Evolutionary conservation across 2,888 invertebrate species (phyloP).

Genomic region (Rhodophaea formosa): DNA sequence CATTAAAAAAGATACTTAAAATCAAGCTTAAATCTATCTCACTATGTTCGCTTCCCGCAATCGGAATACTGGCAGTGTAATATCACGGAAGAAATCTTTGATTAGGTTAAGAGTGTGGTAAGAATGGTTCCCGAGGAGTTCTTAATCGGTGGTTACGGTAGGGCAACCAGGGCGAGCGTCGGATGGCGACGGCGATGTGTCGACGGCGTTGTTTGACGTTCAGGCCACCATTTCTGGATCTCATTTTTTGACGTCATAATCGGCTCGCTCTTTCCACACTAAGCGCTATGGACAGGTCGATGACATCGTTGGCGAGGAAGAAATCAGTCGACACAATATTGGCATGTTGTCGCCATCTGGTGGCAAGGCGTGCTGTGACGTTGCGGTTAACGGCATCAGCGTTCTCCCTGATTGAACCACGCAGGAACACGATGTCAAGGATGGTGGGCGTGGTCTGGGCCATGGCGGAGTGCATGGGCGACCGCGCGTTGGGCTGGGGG

Average conservation of each 20-base stretch:
- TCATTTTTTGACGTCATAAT: slow-evolving; percentile 64
- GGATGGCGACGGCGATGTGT: slow-evolving; percentile 31
- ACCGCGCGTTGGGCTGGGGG: slow-evolving; percentile 60
- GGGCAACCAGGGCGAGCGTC: slow-evolving; percentile 56
- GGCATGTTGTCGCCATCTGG: slow-evolving; percentile 84
- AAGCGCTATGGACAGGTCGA: slow-evolving; percentile 83
- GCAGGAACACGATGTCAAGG: slow-evolving; percentile 81
- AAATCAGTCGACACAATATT: slow-evolving; percentile 89
- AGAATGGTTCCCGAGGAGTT: slow-evolving; percentile 37
- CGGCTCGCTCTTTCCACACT: slow-evolving; percentile 63
- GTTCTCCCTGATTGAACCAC: slow-evolving; percentile 83
- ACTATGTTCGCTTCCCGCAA: slow-evolving; percentile 46
- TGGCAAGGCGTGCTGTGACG: slow-evolving; percentile 84
- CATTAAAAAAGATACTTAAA: slow-evolving; percentile 34
- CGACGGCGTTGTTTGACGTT: slow-evolving; percentile 39
- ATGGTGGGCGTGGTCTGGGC: slow-evolving; percentile 86
- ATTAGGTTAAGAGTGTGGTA: slow-evolving; percentile 45
- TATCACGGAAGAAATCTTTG: slow-evolving; percentile 37
- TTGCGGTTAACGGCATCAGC: slow-evolving; percentile 86
- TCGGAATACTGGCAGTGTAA: slow-evolving; percentile 49
- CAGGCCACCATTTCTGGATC: slow-evolving; percentile 57
- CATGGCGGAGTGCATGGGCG: slow-evolving; percentile 85
- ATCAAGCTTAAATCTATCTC: slow-evolving; percentile 54
- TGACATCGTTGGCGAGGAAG: slow-evolving; percentile 86
- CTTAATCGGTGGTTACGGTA: slow-evolving; percentile 38